phyloP scores from a whole-genome alignment of 1,140 invertebrate genomes.

The Psix sp. region DNA sequence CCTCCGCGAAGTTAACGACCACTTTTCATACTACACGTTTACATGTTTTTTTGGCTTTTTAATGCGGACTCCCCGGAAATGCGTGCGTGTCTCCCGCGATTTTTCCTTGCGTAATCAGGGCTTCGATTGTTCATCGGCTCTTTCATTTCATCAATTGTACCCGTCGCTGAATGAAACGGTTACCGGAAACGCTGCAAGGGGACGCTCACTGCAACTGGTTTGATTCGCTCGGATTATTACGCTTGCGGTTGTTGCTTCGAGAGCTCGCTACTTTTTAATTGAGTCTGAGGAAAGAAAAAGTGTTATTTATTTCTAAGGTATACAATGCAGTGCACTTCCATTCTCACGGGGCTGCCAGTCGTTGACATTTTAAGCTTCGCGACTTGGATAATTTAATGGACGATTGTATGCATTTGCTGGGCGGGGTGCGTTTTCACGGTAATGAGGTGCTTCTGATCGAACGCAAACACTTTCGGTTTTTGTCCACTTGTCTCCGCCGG shows the following conservation, averaged over 20 bases:
- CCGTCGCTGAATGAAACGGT: conserved; percentile 1
- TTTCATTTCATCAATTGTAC: conserved; percentile 2
- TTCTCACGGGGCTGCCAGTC: conserved; percentile 17
- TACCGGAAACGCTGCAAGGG: conserved; percentile 17
- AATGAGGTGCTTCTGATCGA: conserved; percentile 18
- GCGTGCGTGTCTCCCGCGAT: conserved; percentile 23
- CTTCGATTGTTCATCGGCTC: conserved; percentile 28
- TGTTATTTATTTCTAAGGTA: conserved; percentile 22
- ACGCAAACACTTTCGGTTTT: conserved; percentile 35
- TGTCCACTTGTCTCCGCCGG: conserved; percentile 2
- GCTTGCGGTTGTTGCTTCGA: conserved; percentile 12
- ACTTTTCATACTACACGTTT: conserved; percentile 47
- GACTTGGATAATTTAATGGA: conserved; percentile 17
- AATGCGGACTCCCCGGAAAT: conserved; percentile 17
- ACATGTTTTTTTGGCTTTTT: conserved; percentile 38
- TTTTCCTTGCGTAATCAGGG: conserved; percentile 29
- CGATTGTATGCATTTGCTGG: conserved; percentile 13
- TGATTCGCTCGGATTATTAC: conserved; percentile 16
- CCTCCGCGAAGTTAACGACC: conserved; percentile 69
- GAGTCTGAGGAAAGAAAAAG: conserved; percentile 24
- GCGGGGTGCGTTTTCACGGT: conserved; percentile 4
- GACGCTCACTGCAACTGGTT: conserved; percentile 23
- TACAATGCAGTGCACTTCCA: conserved; percentile 1
- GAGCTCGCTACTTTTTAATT: conserved; percentile 15
- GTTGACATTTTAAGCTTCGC: conserved; percentile 3